These are phyloP conservation scores for Andrena trimmerana DNA, from an alignment of 2,888 invertebrate genomes.

Conservation along the genomic window DNA sequence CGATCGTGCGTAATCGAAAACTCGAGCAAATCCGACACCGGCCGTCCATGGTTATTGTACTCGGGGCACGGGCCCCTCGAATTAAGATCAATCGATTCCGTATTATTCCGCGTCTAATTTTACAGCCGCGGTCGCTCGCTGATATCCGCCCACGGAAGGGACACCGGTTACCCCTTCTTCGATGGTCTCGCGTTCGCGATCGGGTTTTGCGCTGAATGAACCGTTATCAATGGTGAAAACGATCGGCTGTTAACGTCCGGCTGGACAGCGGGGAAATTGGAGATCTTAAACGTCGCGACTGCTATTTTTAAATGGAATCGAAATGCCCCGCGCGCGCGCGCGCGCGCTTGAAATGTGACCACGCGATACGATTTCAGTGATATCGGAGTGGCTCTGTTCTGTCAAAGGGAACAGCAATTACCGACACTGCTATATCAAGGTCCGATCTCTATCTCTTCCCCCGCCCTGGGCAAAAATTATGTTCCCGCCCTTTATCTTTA, in stretches of 20 bases:
- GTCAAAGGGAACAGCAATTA: not conserved
- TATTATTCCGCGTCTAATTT: constrained; percentile 43
- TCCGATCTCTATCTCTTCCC: too few species aligned
- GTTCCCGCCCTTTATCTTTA: too few species aligned
- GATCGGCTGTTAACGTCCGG: not conserved
- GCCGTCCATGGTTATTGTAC: constrained; percentile 28
- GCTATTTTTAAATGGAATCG: constrained; percentile 11
- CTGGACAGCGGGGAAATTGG: constrained; percentile 27
- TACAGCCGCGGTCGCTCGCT: constrained; percentile 32
- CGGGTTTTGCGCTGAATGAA: constrained; percentile 35
- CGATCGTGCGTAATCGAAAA: constrained; percentile 53
- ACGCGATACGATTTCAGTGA: not conserved
- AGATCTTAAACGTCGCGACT: constrained; percentile 20
- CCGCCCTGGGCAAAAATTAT: too few species aligned
- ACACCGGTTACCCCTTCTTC: too few species aligned
- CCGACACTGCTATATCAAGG: not conserved
- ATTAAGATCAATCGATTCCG: constrained; percentile 53
- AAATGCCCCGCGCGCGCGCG: too few species aligned
- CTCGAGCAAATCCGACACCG: constrained; percentile 46
- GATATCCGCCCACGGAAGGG: too few species aligned
- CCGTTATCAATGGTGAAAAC: constrained; percentile 42
- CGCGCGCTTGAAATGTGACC: not conserved
- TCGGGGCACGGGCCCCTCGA: constrained; percentile 37
- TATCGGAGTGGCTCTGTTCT: not conserved
- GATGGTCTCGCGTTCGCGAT: constrained; percentile 26